Conservation (phyloP, 2,888 invertebrate genomes). For the Oscheius sp. region DNA sequence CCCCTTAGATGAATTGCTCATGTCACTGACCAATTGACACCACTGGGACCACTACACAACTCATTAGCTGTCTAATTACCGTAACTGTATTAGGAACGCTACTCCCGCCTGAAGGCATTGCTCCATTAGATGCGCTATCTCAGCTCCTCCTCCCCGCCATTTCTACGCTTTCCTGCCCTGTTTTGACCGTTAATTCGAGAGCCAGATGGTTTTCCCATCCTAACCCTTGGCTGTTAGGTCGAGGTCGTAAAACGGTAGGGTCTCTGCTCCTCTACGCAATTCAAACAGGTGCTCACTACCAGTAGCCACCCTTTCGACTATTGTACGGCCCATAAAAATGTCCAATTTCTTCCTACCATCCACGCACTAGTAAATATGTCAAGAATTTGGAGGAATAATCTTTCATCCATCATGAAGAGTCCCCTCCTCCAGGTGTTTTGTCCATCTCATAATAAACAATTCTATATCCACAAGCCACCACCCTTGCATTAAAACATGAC, state of each 20-base stretch:
- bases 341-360: background rate
- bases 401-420: background rate
- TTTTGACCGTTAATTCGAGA: background rate
- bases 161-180: background rate
- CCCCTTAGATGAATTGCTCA: conserved; percentile 33
- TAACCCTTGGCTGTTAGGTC: conserved; percentile 5
- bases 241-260: conserved; percentile 29
- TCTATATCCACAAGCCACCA: too few species aligned
- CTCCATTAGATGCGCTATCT: background rate
- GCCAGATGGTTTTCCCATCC: conserved; percentile 21
- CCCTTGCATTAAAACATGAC: conserved; percentile 8
- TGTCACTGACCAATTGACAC: conserved; percentile 33
- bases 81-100: conserved; percentile 21
- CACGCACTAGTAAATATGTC: too few species aligned
- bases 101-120: conserved; percentile 6
- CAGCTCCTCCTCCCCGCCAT: background rate
- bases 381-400: too few species aligned
- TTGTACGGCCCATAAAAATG: conserved; percentile 13
- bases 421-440: conserved; percentile 5
- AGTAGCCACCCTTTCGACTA: background rate
- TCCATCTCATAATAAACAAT: background rate
- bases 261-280: conserved; percentile 13
- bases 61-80: conserved; percentile 31
- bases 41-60: conserved; percentile 30
- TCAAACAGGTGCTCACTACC: conserved; percentile 23